phyloP scores from a whole-genome alignment of 2,113 vertebrate species.

The Garra rufa region DNA sequence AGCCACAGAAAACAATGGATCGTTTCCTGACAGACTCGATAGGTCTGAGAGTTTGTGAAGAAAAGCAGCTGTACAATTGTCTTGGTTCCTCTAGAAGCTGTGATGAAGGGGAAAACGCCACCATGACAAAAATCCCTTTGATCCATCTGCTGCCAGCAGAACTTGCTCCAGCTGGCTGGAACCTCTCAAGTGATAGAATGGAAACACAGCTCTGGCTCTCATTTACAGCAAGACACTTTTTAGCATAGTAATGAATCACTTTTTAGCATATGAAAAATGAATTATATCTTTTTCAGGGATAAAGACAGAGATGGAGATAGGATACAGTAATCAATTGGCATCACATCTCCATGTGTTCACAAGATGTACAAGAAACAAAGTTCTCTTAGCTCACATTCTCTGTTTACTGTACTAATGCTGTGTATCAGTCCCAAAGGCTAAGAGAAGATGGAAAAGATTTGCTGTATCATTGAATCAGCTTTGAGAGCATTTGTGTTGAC shows the following conservation, averaged over 20 bases:
- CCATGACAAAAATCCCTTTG: not conserved
- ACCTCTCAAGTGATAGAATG: not conserved
- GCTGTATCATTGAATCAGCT: slow-evolving; percentile 29
- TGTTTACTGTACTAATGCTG: not conserved
- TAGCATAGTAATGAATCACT: not conserved
- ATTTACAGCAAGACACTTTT: not conserved
- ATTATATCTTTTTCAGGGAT: not conserved
- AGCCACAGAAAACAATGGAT: not conserved
- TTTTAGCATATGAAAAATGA: not conserved
- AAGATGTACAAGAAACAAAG: not conserved
- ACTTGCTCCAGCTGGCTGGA: not conserved
- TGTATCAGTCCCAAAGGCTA: not conserved
- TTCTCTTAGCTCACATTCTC: not conserved
- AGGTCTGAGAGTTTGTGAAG: not conserved
- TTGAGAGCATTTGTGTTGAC: slow-evolving; percentile 19
- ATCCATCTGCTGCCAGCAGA: not conserved
- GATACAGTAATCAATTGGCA: not conserved
- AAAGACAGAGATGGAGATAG: not conserved
- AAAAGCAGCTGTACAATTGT: not conserved
- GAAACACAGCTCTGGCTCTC: not conserved
- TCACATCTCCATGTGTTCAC: not conserved
- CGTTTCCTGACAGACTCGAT: not conserved
- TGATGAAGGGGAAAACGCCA: not conserved
- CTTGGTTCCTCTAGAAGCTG: not conserved
- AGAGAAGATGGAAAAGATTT: not conserved